Evolutionary conservation across 2,797 vertebrate species (phyloP).

Genomic region (Paratrypauchen microcephalus): DNA sequence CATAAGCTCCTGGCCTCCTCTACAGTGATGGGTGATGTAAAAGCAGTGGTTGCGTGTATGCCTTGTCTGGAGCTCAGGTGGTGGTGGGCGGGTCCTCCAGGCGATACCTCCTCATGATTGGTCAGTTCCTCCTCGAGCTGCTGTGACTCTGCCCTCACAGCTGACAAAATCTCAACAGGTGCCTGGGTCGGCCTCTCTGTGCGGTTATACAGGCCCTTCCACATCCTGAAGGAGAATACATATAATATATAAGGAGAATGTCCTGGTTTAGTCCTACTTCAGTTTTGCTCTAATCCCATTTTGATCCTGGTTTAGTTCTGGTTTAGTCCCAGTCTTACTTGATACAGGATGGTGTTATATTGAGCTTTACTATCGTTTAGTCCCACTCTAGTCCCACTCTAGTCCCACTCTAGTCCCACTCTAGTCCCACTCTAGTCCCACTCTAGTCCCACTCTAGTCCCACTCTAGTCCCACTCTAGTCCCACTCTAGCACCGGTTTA

Average conservation of each 20-base stretch:
- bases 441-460: too few species aligned
- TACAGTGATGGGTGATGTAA: neutral
- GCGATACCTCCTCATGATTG: slow-evolving; percentile 87
- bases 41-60: slow-evolving; percentile 59
- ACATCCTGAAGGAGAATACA: slow-evolving; percentile 79
- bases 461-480: neutral
- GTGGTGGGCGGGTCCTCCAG: slow-evolving; percentile 71
- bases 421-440: neutral
- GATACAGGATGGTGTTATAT: too few species aligned
- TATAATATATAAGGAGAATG: too few species aligned
- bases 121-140: slow-evolving; percentile 91
- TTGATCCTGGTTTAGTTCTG: too few species aligned
- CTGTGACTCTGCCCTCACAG: slow-evolving; percentile 89
- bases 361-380: neutral
- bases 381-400: neutral
- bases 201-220: slow-evolving; percentile 93
- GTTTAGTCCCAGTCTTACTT: neutral
- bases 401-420: neutral
- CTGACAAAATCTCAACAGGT: slow-evolving; percentile 85
- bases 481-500: too few species aligned
- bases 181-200: slow-evolving; percentile 86
- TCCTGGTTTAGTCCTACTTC: too few species aligned
- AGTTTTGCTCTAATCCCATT: too few species aligned
- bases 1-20: neutral
- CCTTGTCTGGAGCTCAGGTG: slow-evolving; percentile 75